Evolutionary conservation across 2,113 vertebrate genomes (phyloP).

Genomic region (Lates calcarifer): DNA sequence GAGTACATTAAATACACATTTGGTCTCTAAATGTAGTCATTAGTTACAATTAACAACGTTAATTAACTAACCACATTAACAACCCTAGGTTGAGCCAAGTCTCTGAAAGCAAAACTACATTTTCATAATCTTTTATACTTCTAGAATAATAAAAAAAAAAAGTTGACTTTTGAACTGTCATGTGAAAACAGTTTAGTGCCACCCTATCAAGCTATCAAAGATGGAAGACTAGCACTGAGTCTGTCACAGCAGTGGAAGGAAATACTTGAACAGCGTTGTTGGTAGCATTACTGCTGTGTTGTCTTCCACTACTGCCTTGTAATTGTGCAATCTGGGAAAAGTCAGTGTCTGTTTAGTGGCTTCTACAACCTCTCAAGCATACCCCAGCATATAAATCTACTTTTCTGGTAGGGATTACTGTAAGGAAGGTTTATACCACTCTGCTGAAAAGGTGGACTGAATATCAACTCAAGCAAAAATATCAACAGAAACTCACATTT

Average conservation of each 20-base stretch:
- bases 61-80: background rate
- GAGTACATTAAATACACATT: no score
- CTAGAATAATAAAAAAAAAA: background rate
- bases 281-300: background rate
- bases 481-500: background rate
- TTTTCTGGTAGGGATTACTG: background rate
- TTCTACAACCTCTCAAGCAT: background rate
- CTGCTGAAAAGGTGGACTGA: background rate
- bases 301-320: background rate
- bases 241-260: background rate
- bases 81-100: background rate
- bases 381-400: background rate
- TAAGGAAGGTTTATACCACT: background rate
- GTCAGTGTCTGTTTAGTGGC: background rate
- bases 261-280: background rate
- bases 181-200: background rate
- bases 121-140: background rate
- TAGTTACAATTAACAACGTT: background rate
- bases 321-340: constrained; percentile 16
- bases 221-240: background rate
- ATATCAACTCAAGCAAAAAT: background rate
- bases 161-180: background rate
- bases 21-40: background rate
- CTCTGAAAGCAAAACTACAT: background rate
- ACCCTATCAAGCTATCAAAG: background rate